Conservation (phyloP, 1,140 invertebrate genomes). For the Drosophila pectinifera region DNA sequence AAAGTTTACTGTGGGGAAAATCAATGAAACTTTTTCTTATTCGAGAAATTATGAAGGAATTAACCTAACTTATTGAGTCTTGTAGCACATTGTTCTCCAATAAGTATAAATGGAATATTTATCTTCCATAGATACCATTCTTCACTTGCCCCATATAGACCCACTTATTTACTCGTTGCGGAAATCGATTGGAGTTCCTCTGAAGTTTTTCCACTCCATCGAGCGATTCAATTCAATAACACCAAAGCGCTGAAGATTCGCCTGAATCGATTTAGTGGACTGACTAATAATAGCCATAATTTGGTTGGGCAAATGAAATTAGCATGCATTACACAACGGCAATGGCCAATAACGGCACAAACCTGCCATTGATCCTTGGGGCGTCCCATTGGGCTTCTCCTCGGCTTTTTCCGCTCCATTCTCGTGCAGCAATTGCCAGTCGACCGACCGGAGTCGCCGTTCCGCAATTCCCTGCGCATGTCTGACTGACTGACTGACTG, state of each 20-base stretch:
- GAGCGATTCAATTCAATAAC: conserved; percentile 37
- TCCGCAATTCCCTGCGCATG: conserved; percentile 71
- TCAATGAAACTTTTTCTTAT: not conserved
- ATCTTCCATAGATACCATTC: not conserved
- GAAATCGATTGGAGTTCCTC: not conserved
- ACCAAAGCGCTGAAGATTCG: conserved; percentile 15
- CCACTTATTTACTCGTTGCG: not conserved
- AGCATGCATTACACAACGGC: conserved; percentile 76
- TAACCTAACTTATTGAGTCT: not conserved
- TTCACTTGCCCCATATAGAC: not conserved
- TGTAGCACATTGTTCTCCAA: no score
- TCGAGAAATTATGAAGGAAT: not conserved
- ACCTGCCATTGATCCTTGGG: conserved; percentile 81
- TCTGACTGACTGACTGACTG: conserved; percentile 67
- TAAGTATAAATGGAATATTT: not conserved
- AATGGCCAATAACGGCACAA: conserved; percentile 78
- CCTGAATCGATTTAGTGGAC: conserved; percentile 22
- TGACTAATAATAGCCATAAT: conserved; percentile 77
- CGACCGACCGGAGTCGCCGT: conserved; percentile 13
- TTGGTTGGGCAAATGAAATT: conserved; percentile 74
- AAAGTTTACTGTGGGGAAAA: not conserved
- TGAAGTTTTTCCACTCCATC: conserved; percentile 28
- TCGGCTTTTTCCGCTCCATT: conserved; percentile 12
- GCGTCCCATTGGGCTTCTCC: conserved; percentile 63
- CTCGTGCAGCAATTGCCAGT: conserved; percentile 52